Conservation (phyloP, 1,140 invertebrate genomes). For the Meteorus sp. region DNA sequence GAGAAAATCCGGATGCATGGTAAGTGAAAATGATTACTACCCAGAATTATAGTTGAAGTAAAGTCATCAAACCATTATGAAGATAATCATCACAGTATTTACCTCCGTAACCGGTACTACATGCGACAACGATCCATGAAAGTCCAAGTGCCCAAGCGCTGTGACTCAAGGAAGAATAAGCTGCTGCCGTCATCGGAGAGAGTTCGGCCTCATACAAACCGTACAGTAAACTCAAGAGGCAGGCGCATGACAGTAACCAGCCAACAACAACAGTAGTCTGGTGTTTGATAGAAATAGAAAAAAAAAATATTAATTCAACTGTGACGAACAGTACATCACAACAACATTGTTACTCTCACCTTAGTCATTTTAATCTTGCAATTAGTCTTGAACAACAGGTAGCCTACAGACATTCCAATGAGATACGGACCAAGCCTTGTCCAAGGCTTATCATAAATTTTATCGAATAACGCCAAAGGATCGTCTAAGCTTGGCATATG, state of each 20-base stretch:
- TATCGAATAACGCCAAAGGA: slow-evolving; percentile 80
- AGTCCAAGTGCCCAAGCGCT: slow-evolving; percentile 81
- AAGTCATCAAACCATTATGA: neutral
- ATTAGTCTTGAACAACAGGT: slow-evolving; percentile 80
- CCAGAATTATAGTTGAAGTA: no score
- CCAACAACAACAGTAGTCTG: slow-evolving; percentile 69
- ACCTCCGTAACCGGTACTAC: slow-evolving; percentile 86
- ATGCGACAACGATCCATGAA: slow-evolving; percentile 86
- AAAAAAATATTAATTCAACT: slow-evolving; percentile 9
- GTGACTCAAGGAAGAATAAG: slow-evolving; percentile 83
- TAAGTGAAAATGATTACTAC: no score
- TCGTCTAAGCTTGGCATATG: slow-evolving; percentile 80
- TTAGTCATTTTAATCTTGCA: slow-evolving; percentile 76
- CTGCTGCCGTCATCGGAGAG: slow-evolving; percentile 68
- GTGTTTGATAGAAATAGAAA: no score
- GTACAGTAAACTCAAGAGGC: slow-evolving; percentile 73
- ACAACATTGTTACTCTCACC: slow-evolving; percentile 50
- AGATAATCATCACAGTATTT: slow-evolving; percentile 20
- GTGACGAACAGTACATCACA: neutral
- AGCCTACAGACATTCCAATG: slow-evolving; percentile 81
- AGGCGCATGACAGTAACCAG: slow-evolving; percentile 68
- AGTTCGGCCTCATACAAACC: slow-evolving; percentile 75
- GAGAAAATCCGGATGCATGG: no score
- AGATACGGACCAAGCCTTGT: slow-evolving; percentile 80
- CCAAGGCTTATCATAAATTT: slow-evolving; percentile 88